Base-by-base conservation (phyloP, 2,888 invertebrate genomes). In the Uloborus plumipes region DNA sequence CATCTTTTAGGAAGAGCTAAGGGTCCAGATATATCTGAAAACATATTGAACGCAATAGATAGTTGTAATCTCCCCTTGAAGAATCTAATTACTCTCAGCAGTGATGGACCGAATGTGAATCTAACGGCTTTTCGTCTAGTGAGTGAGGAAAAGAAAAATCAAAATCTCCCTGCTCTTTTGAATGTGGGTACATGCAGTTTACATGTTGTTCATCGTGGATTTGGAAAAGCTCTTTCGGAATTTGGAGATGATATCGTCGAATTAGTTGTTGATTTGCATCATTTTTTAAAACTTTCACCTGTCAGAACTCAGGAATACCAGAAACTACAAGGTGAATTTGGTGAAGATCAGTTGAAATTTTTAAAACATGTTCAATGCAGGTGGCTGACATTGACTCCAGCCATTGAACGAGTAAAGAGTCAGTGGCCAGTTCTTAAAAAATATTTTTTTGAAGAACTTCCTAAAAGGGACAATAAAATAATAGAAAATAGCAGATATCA, bases 61-160 rank as follows among this genome's bases (percentile, higher is more conserved):
- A 50, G 15, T 20, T 18, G 51, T n/a, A 67, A 20, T 20, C 50
- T 47, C 20, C 20, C 26, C 20, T n/a, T 67, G 14, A 67, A 67
- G 18, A 50, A 9, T 67, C 18, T 67, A 18, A 50, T 67, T 67
- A 18, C n/a, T 18, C 50, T 67, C 4, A 20, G n/a, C 1, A 67
- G 26, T 49, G 67, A 67, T 49, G 67, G 67, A 49, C 26, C 67
- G 51, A 67, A 67, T 49, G 67, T 67, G 7, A 67, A 67, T 67
- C 39, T 50, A 49, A 49, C 49, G 49, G 67, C 4, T 67, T 67
- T 47, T 47, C 47, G 51, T 11, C n/a, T 49, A 49, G 51, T 67
- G 9, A 67, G 2, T 67, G 18, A 20, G 15, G 16, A 3, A 16
- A 61, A 61, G 26, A 26, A 61, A 61, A 16, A 9, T 16, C 61